Evolutionary conservation across 2,797 vertebrate genomes (phyloP).

Genomic region (Orestias chungarensis): DNA sequence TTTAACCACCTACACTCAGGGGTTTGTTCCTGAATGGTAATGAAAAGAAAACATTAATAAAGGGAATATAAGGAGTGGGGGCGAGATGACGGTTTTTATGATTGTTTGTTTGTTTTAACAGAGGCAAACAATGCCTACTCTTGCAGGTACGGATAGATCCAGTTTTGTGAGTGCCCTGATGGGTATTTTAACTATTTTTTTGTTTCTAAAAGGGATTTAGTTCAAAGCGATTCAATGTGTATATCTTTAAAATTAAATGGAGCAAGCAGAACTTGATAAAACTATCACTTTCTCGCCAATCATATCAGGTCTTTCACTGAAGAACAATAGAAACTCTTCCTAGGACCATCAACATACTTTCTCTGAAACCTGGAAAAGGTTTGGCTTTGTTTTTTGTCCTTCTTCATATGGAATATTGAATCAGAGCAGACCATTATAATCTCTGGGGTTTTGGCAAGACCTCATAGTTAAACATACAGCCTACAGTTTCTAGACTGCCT

Average conservation of each 20-base stretch:
- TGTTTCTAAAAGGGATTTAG: too few relatives aligned
- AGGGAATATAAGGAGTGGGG: conserved; percentile 16
- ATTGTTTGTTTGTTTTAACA: conserved; percentile 26
- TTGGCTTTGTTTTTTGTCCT: not conserved
- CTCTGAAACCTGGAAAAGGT: too few relatives aligned
- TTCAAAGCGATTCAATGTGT: too few relatives aligned
- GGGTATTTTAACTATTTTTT: not conserved
- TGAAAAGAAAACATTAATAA: conserved; percentile 36
- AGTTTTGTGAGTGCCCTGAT: not conserved
- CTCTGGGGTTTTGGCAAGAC: not conserved
- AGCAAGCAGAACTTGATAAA: not conserved
- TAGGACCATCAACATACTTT: too few relatives aligned
- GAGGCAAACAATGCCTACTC: conserved; percentile 34
- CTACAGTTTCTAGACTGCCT: not conserved
- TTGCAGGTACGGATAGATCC: not conserved
- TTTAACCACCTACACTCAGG: conserved; percentile 25
- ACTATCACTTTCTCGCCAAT: too few relatives aligned
- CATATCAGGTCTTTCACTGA: too few relatives aligned
- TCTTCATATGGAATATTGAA: not conserved
- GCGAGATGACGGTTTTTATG: not conserved
- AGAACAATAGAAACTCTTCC: too few relatives aligned
- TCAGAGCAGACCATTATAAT: not conserved
- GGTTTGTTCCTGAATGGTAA: conserved; percentile 25
- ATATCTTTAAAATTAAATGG: not conserved
- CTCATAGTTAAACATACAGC: not conserved